These are phyloP conservation scores for Glyptemys insculpta DNA, from an alignment of 2,797 vertebrate species.

Conservation along the genomic window DNA sequence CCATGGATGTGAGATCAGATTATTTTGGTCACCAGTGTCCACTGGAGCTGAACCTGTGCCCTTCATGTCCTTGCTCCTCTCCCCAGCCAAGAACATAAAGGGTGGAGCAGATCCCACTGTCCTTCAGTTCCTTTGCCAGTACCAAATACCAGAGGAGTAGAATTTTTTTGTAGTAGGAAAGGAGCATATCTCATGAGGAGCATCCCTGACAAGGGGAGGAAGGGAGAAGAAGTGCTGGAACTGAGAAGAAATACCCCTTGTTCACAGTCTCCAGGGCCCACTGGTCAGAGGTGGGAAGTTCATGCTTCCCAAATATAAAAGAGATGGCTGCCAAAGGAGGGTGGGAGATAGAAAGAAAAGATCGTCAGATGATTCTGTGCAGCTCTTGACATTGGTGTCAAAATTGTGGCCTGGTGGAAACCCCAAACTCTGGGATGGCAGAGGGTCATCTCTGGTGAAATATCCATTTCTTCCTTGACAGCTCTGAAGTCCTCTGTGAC, in stretches of 20 bases:
- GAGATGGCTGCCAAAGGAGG: background rate
- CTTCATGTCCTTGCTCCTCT: background rate
- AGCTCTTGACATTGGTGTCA: background rate
- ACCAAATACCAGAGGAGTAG: background rate
- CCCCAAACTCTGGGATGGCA: background rate
- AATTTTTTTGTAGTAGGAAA: background rate
- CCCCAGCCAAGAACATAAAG: background rate
- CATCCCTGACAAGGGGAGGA: background rate
- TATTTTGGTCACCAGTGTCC: background rate
- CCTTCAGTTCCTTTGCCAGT: background rate
- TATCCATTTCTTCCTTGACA: background rate
- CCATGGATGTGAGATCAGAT: background rate
- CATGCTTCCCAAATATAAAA: conserved; percentile 5
- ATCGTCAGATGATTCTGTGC: background rate
- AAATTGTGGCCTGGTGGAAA: background rate
- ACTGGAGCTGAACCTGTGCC: background rate
- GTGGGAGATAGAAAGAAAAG: background rate
- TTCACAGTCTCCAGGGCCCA: background rate
- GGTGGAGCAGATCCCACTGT: background rate
- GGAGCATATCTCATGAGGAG: background rate
- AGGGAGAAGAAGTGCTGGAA: background rate
- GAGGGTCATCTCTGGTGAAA: background rate
- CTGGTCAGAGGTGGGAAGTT: background rate
- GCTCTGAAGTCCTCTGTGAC: background rate
- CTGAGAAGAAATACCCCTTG: background rate